Evolutionary conservation across 2,797 vertebrate genomes (phyloP), one percentile per base, ranked within the genome.

Genomic region (Lacerta agilis): DNA sequence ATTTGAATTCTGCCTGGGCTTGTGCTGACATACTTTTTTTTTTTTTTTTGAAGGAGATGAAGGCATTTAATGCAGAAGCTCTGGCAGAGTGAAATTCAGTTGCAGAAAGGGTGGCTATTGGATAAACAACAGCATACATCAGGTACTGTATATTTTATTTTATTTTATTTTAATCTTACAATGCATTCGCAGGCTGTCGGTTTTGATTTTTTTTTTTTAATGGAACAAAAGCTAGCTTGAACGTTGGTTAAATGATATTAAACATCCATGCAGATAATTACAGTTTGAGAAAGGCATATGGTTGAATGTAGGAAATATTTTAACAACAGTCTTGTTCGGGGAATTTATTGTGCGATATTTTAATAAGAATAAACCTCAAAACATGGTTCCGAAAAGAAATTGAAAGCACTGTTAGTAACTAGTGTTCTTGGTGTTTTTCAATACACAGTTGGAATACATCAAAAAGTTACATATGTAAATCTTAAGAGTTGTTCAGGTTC

Each of bases 1-100:
- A 94, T 96, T 97, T 96, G 95, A 92, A 95, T 96, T 96, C 96
- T 89, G 96, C 95, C 95, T 92, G 96, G 95, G 96, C 96, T 96
- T 96, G 96, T 96, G 95, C 96, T 95, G 95, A 96, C 95, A 97
- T 92, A 96, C 91, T 94, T 95, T 88, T 86, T 55, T 49, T 43
- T 45, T 49, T 49, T 55, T 55, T 15, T 13, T 4, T 36, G 36
- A 55, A 55, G 13, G 45, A 78, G 93, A 95, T 85, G 89, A 93
- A 95, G 95, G 92, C 93, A 79, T 94, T 96, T 95, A 95, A 96
- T 85, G 91, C 84, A 94, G 93, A 93, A 94, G 94, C 67, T 92
- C 90, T 91, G 89, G 94, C 92, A 73, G 92, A 86, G 94, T 93
- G 94, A 95, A 95, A 92, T 93, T 87, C 88, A 90, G 89, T 90